Conservation (phyloP, 2,797 vertebrate genomes). For the Neosalanx taihuensis region DNA sequence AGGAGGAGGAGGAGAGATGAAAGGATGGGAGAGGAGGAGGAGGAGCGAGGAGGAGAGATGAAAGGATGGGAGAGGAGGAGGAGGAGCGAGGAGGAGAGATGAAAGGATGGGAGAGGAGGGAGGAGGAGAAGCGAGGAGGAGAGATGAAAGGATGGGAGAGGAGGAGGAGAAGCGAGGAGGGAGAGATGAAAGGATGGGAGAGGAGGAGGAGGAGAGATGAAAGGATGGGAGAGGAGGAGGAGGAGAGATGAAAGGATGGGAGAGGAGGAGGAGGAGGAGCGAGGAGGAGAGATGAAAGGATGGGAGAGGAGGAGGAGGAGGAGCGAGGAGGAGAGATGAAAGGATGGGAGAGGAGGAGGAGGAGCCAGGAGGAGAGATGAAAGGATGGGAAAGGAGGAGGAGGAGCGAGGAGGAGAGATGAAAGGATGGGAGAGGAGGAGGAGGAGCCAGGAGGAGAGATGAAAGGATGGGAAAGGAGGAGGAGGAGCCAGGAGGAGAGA, state of each 20-base stretch:
- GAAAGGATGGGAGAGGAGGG: not conserved
- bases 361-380: conserved; percentile 18
- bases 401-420: not conserved
- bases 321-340: not conserved
- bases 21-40: conserved; percentile 23
- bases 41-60: not conserved
- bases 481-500: no score
- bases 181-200: conserved; percentile 15
- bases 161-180: not conserved
- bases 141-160: not conserved
- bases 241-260: conserved; percentile 11
- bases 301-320: conserved; percentile 21
- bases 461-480: not conserved
- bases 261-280: conserved; percentile 32
- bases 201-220: conserved; percentile 25
- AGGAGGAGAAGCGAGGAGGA: not conserved
- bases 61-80: not conserved
- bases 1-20: not conserved
- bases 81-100: not conserved
- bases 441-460: not conserved
- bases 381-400: conserved; percentile 3
- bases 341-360: conserved; percentile 3
- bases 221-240: not conserved
- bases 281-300: not conserved
- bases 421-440: not conserved